Percentiles rank a stretch among this genome's conserved stretches.
Evolutionary conservation across 2,797 vertebrate genomes (phyloP).

Genomic region (Harpagifer antarcticus): DNA sequence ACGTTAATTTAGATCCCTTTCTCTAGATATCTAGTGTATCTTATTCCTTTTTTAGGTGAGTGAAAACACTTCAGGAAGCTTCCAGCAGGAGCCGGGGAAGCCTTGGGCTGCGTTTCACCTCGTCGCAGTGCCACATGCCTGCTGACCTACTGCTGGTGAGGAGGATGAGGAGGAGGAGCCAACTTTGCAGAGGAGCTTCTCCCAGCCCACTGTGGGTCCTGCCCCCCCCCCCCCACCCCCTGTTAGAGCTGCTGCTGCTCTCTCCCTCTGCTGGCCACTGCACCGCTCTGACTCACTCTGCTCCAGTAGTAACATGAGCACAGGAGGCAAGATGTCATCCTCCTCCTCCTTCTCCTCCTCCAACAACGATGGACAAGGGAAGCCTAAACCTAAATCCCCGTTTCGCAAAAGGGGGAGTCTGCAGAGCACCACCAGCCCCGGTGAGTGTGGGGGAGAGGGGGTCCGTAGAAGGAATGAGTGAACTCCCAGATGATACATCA

Average conservation of each 20-base stretch:
- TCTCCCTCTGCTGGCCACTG: slow-evolving; percentile 68
- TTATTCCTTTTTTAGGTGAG: slow-evolving; percentile 72
- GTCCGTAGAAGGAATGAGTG: slow-evolving; percentile 30
- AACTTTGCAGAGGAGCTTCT: slow-evolving; percentile 68
- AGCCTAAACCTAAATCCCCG: slow-evolving; percentile 78
- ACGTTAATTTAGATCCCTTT: slow-evolving; percentile 20
- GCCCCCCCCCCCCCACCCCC: slow-evolving; percentile 58
- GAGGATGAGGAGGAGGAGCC: slow-evolving; percentile 77
- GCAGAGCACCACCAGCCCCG: slow-evolving; percentile 86
- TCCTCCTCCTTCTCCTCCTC: slow-evolving; percentile 60
- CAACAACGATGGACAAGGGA: slow-evolving; percentile 69
- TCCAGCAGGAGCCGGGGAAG: slow-evolving; percentile 58
- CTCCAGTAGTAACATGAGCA: slow-evolving; percentile 55
- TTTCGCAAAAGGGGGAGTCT: slow-evolving; percentile 89
- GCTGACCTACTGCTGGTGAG: slow-evolving; percentile 61
- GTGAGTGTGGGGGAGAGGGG: slow-evolving; percentile 81
- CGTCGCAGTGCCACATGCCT: slow-evolving; percentile 47
- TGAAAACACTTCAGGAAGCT: slow-evolving; percentile 62
- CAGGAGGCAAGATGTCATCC: slow-evolving; percentile 78
- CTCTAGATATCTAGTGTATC: slow-evolving; percentile 23
- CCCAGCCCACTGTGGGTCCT: slow-evolving; percentile 54
- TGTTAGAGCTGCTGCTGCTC: slow-evolving; percentile 43
- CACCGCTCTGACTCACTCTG: slow-evolving; percentile 55
- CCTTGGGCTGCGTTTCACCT: slow-evolving; percentile 63
- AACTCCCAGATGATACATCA: slow-evolving; percentile 19